Base-by-base conservation (phyloP, 2,888 invertebrate genomes). In the Saturnia japonica region DNA sequence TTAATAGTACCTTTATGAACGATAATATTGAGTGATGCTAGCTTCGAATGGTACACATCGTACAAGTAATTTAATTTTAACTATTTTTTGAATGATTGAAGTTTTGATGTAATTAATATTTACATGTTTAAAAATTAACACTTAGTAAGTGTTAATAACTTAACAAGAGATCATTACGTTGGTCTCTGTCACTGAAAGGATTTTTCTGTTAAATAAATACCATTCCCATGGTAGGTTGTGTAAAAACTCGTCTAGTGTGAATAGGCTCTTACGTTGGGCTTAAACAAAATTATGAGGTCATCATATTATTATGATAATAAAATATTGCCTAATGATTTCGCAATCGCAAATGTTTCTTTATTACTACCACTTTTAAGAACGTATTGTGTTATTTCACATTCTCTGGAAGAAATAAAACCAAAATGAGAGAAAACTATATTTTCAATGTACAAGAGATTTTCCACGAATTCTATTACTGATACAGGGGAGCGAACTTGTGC, bases 311-410 rank as follows among this genome's bases (percentile, higher is more conserved):
- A 2, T 54, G 7, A 22, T 51, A 19, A 54, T 22, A 22, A 22
- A 54, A 11, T 28, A 60, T 60, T 60, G 57, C 57, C 14, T 60
- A 60, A 60, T 60, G 57, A 60, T 60, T 60, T 60, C 28, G 28
- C 28, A 28, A 28, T 11, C 12, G 14, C 28, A 14, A 60, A 25
- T 28, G 11, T 14, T 11, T 25, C 0, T 14, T 2, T 14, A 60
- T 28, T 60, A 60, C 25, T 47, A 47, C 34, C 34, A 34, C 3
- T 34, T 34, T 34, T 34, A 34, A 34, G 34, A 4, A 6, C 6
- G 34, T 34, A 34, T n/a, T 2, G 34, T 34, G 6, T 34, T 34
- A 34, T 34, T 34, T 34, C 3, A 34, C 34, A 34, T 4, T 34
- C 34, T 34, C 34, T 34, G 34, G 34, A 34, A 34, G 34, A 34